Evolutionary conservation across 2,888 invertebrate genomes (phyloP).

Genomic region (Mechanitis messenoides): DNA sequence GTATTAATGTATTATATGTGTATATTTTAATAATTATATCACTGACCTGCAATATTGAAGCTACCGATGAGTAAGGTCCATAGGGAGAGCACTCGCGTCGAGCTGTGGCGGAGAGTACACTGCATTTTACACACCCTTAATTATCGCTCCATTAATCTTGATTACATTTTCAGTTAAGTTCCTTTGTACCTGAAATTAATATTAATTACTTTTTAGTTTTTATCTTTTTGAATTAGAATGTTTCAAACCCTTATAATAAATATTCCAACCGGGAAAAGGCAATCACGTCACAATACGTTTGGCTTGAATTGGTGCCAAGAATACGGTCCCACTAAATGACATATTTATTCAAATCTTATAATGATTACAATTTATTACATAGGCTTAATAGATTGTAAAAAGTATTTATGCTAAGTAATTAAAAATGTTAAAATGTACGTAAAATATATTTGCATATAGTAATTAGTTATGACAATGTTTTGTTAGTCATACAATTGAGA

Average conservation of each 20-base stretch:
- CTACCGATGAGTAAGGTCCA: constrained; percentile 60
- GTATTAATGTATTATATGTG: not conserved
- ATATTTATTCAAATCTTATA: too few relatives aligned
- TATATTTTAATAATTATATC: constrained; percentile 17
- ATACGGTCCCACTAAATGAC: too few relatives aligned
- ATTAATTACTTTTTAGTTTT: not conserved
- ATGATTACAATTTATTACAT: too few relatives aligned
- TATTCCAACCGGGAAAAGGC: too few relatives aligned
- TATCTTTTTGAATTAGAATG: too few relatives aligned
- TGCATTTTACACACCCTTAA: constrained; percentile 50
- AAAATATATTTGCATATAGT: not conserved
- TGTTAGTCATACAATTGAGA: not conserved
- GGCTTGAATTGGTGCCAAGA: too few relatives aligned
- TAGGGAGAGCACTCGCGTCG: constrained; percentile 51
- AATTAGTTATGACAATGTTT: not conserved
- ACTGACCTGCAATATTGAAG: constrained; percentile 59
- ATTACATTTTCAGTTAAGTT: constrained; percentile 29
- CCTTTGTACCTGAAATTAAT: constrained; percentile 28
- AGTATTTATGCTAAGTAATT: too few relatives aligned
- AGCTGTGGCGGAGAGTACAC: constrained; percentile 46
- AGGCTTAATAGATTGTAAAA: too few relatives aligned
- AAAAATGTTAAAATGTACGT: not conserved
- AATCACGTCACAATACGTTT: too few relatives aligned
- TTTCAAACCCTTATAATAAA: too few relatives aligned
- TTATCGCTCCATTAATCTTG: constrained; percentile 27